Evolutionary conservation across 2,797 vertebrate species (phyloP), one percentile per base, ranked within the genome.

Genomic region (Benthosema pterotum): DNA sequence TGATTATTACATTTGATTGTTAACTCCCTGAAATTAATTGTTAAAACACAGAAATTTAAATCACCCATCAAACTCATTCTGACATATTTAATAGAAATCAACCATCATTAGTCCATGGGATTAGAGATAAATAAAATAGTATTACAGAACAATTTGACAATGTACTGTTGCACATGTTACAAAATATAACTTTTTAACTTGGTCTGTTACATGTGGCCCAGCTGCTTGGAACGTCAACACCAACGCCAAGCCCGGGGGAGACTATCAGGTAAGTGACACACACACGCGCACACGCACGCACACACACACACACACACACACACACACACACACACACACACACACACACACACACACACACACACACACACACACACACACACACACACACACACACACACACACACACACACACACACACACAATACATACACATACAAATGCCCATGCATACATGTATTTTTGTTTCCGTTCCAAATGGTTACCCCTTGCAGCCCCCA

Each of bases 241-340:
- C 50, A 72, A 76, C 57, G 13, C 54, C 52, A 75, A 67, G 53
- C 22, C 63, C 52, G 14, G 67, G 71, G 54, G 62, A 83, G 60
- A 83, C 65, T 75, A 59, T 57, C 66, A 80, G 78, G 86, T 87
- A 68, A 82, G 60, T 17, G 9, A 2, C 55, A 51, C 50, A 61
- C 43, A 38, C 57, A 50, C 61, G 69, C 66, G 50, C 11, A 42
- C 13, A 42, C 51, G 42, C 42, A 48, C 57, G 38, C 43, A 9
- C 8, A 3, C 14, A 15, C 42, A 52, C 3, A 9, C 9, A 5
- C 7, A 11, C 18, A 11, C 49, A 3, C 17, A 18, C 15, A 19
- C 17, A 11, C 15, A 9, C 17, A 11, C 11, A 0, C 18, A 52
- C 18, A 3, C 11, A 46, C 42, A 22, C 19, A 14, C 19, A 13